Evolutionary conservation across 2,888 invertebrate species (phyloP), one percentile per base, ranked within the genome.

Genomic region (Sipha maydis): DNA sequence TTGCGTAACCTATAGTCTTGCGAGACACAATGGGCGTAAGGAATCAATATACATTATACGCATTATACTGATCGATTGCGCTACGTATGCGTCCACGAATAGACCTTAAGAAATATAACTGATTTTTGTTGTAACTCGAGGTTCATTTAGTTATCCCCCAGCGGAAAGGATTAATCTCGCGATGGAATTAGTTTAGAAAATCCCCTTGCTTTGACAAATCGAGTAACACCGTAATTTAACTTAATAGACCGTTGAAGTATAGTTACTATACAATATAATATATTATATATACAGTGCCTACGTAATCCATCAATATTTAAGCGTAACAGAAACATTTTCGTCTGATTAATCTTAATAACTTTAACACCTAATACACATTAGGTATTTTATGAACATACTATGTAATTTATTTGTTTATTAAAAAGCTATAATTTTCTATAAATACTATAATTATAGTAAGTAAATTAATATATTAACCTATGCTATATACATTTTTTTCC

Each of bases 121-220:
- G 79, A 85, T 71, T 79, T 85, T n/a, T 9, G 56, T 80, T 38
- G 17, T 38, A 21, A 8, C 3, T 5, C n/a, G 11, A 31, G 31
- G 69, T 31, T 34, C 21, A n/a, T 73, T 48, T 54, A n/a, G 77
- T 69, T 25, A 80, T 34, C 34, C 69, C 25, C 25, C 1, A 25
- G 25, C 3, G 71, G 34, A 79, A 85, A 85, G 78, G 85, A 71
- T 85, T 85, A 56, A 71, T 7, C 9, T 56, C 69, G 28, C 78
- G 28, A 31, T 11, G 3, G 48, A n/a, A 75, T 38, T 73, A 73
- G 48, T 54, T 71, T 48, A 71, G 54, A 71, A 31, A 41, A 56
- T 38, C 79, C 61, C 19, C 34, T 28, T 54, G 41, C 25, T 69
- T 31, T 31, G 82, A 73, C 71, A 73, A 83, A 83, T 83, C 54